Conservation (phyloP, 2,888 invertebrate genomes). For the Syrphus vitripennis region DNA sequence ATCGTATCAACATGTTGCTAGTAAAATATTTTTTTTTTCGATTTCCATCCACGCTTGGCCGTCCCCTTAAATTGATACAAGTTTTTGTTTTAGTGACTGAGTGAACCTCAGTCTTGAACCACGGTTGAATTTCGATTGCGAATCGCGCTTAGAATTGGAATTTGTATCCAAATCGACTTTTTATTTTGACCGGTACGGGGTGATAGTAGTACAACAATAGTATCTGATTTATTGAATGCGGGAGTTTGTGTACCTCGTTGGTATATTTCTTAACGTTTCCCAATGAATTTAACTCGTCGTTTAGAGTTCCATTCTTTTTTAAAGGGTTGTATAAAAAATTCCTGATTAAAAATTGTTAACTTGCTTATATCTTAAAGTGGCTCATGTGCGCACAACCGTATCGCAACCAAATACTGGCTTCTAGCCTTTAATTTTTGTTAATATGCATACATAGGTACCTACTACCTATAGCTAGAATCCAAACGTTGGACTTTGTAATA, state of each 20-base stretch:
- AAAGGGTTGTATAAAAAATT: background rate
- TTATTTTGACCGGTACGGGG: background rate
- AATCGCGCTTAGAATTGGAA: background rate
- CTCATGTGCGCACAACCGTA: conserved; percentile 48
- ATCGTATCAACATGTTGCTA: background rate
- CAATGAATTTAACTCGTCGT: background rate
- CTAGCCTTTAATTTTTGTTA: conserved; percentile 11
- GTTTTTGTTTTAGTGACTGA: conserved; percentile 9
- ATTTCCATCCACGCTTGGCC: background rate
- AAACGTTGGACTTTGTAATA: background rate
- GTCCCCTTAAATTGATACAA: background rate
- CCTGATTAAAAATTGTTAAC: background rate
- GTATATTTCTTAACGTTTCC: background rate
- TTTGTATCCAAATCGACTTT: background rate
- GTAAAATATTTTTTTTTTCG: background rate
- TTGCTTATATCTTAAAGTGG: conserved; percentile 8
- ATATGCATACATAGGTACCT: too few relatives aligned
- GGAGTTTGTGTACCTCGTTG: background rate
- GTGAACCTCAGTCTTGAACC: background rate
- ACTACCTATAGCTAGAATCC: background rate
- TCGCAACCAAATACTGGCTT: background rate
- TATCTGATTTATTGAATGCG: background rate
- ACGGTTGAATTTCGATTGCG: background rate
- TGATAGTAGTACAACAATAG: conserved; percentile 32
- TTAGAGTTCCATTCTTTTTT: background rate